These are phyloP conservation scores for Tribolium castaneum DNA, from an alignment of 1,140 invertebrate species.

Conservation along the genomic window DNA sequence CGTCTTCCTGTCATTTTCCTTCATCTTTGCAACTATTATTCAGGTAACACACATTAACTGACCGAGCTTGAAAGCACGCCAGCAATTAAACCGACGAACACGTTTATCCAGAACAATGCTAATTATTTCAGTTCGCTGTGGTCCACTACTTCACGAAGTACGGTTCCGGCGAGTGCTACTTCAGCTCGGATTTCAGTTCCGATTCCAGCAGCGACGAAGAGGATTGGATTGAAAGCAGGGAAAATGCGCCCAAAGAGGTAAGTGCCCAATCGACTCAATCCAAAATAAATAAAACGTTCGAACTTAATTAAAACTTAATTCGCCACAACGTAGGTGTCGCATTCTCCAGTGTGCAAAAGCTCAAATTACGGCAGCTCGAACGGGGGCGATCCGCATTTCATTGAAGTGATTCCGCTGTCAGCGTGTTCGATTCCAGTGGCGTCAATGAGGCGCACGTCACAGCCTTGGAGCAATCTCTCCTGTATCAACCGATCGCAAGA, in stretches of 20 bases:
- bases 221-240: constrained; percentile 54
- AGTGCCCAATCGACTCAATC: not conserved
- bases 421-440: constrained; percentile 61
- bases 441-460: constrained; percentile 41
- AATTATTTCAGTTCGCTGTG: constrained; percentile 76
- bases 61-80: not conserved
- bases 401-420: constrained; percentile 68
- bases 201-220: constrained; percentile 72
- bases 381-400: constrained; percentile 53
- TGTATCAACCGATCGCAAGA: constrained; percentile 48
- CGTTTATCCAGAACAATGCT: constrained; percentile 9
- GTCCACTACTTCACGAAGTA: constrained; percentile 93
- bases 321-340: constrained; percentile 26
- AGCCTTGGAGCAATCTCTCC: constrained; percentile 52
- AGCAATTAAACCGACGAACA: constrained; percentile 12
- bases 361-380: constrained; percentile 50
- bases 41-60: constrained; percentile 65
- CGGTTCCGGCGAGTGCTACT: constrained; percentile 87
- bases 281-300: not conserved
- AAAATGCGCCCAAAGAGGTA: constrained; percentile 22
- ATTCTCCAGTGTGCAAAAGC: not conserved
- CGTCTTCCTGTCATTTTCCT: constrained; percentile 87
- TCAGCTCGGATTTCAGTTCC: constrained; percentile 73
- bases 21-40: constrained; percentile 89
- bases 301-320: not conserved